phyloP scores from a whole-genome alignment of 2,113 vertebrate species.

The Phrynosoma platyrhinos region DNA sequence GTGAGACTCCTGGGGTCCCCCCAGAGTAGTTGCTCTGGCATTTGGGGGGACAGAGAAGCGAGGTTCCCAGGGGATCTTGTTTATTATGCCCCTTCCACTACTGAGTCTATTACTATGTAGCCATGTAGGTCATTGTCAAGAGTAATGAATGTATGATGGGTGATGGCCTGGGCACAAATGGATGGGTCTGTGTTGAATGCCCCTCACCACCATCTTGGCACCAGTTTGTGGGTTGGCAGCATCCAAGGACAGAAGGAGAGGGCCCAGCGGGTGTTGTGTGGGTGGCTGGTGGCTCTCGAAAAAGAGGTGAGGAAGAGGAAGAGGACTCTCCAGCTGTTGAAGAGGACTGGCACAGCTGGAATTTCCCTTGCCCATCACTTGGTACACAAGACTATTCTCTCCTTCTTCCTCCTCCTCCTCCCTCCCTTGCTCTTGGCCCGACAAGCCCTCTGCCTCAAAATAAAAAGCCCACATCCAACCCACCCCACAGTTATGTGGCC shows the following conservation, averaged over 20 bases:
- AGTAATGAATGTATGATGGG: too few species aligned
- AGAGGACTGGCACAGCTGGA: not conserved
- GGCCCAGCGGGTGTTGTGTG: too few species aligned
- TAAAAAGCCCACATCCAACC: not conserved
- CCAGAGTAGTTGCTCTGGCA: too few species aligned
- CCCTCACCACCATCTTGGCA: too few species aligned
- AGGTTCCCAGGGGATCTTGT: too few species aligned
- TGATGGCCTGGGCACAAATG: too few species aligned
- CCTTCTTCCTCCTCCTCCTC: not conserved
- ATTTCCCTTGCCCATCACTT: not conserved
- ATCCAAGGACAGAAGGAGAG: not conserved
- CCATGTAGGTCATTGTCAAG: too few species aligned
- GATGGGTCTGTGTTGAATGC: too few species aligned
- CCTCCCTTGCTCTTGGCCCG: constrained; percentile 3
- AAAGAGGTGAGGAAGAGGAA: not conserved
- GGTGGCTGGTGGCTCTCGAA: not conserved
- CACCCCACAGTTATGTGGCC: not conserved
- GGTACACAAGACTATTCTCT: not conserved
- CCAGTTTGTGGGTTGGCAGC: not conserved
- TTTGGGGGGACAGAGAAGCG: too few species aligned
- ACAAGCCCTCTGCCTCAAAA: constrained; percentile 21
- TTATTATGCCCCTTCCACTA: too few species aligned
- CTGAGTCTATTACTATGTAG: too few species aligned
- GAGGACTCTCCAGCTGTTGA: not conserved
- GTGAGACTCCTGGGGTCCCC: too few species aligned